These are phyloP conservation scores for Oikopleura albicans DNA, from an alignment of 23 tunicate species.

Conservation along the genomic window DNA sequence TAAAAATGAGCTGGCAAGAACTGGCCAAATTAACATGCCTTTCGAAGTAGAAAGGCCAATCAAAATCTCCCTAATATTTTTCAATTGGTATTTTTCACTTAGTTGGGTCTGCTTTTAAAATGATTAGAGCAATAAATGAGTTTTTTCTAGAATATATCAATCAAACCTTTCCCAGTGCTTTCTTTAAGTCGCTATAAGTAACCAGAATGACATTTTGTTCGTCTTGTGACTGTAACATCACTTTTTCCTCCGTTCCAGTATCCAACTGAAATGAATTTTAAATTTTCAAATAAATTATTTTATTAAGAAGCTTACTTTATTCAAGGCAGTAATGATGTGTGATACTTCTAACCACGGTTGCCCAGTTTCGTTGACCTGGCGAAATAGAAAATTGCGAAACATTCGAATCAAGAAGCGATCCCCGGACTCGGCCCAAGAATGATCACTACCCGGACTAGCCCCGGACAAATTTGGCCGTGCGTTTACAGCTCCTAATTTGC, in stretches of 20 bases:
- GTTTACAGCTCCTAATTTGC: slow-evolving; percentile 42
- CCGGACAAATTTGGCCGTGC: slow-evolving; percentile 42
- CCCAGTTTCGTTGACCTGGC: slow-evolving; percentile 65
- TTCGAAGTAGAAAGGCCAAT: too few relatives aligned
- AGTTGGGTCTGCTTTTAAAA: background rate
- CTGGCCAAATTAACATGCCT: too few relatives aligned
- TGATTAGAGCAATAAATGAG: background rate
- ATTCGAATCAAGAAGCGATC: slow-evolving; percentile 64
- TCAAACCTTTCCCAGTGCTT: slow-evolving; percentile 33
- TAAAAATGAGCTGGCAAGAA: too few relatives aligned
- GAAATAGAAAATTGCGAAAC: slow-evolving; percentile 76
- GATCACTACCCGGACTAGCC: slow-evolving; percentile 24
- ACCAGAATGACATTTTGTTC: slow-evolving; percentile 82
- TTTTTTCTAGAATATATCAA: background rate
- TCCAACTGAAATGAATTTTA: slow-evolving; percentile 31
- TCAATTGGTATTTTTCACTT: too few relatives aligned
- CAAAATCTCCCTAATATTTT: too few relatives aligned
- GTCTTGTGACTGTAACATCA: slow-evolving; percentile 77
- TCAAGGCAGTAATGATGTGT: slow-evolving; percentile 62
- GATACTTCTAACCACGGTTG: slow-evolving; percentile 71
- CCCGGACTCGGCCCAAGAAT: slow-evolving; percentile 40
- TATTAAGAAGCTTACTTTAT: slow-evolving; percentile 32
- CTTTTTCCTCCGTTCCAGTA: slow-evolving; percentile 63
- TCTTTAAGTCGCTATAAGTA: slow-evolving; percentile 66
- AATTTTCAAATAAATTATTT: background rate